Percentiles rank a stretch among this genome's conserved stretches.
Conservation (phyloP, 2,797 vertebrate species). For the Phrynocephalus guinanensis region DNA sequence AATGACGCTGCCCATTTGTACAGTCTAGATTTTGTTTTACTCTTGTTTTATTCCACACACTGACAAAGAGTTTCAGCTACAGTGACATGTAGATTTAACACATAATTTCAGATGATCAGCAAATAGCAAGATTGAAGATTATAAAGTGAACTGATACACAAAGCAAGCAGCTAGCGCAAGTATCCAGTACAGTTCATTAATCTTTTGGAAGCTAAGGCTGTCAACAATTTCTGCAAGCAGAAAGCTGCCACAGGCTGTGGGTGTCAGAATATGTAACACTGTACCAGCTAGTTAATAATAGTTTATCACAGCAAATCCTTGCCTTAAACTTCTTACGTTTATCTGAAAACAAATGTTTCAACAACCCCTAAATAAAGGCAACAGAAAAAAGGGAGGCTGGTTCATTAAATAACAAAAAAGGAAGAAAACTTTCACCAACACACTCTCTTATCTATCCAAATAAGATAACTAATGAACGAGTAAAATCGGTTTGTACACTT, state of each 20-base stretch:
- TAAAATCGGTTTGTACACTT: neutral
- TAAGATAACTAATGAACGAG: neutral
- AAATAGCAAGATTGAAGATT: neutral
- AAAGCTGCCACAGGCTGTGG: slow-evolving; percentile 8
- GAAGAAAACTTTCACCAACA: neutral
- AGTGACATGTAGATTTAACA: neutral
- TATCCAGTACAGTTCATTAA: neutral
- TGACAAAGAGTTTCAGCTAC: neutral
- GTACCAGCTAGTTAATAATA: slow-evolving; percentile 23
- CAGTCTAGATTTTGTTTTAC: neutral
- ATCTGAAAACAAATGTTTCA: slow-evolving; percentile 17
- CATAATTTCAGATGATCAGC: neutral
- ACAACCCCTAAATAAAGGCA: neutral
- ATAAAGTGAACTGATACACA: neutral
- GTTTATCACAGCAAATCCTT: slow-evolving; percentile 30
- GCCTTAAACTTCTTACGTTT: slow-evolving; percentile 10
- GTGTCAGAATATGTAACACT: slow-evolving; percentile 20
- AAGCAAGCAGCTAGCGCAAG: neutral
- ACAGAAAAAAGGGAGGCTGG: neutral
- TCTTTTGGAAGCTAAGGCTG: neutral
- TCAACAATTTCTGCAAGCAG: neutral
- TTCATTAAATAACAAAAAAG: slow-evolving; percentile 4
- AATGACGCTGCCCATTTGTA: too few relatives aligned
- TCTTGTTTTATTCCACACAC: neutral
- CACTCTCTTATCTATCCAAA: neutral